Evolutionary conservation across 2,888 invertebrate genomes (phyloP).

Genomic region (Microdon myrmicae): DNA sequence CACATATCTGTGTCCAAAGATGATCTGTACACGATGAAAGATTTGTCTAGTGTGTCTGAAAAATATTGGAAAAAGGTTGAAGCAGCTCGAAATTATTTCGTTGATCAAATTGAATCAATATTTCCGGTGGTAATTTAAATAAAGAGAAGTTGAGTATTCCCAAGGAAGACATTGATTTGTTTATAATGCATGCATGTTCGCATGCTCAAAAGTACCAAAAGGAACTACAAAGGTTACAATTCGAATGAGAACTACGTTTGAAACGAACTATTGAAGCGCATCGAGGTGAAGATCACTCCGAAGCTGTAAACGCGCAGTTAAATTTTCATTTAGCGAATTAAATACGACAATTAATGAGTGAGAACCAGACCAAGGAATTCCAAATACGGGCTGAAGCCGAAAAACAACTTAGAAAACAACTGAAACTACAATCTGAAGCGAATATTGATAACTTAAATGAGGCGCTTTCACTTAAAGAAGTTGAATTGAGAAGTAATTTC

Average conservation of each 20-base stretch:
- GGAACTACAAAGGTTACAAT: slow-evolving; percentile 78
- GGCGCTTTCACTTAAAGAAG: slow-evolving; percentile 71
- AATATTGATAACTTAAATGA: slow-evolving; percentile 85
- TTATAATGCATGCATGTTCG: slow-evolving; percentile 81
- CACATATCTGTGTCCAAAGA: slow-evolving; percentile 73
- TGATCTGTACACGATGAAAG: slow-evolving; percentile 70
- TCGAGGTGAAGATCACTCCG: slow-evolving; percentile 70
- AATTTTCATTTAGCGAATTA: slow-evolving; percentile 78
- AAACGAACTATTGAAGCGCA: slow-evolving; percentile 74
- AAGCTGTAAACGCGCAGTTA: slow-evolving; percentile 70
- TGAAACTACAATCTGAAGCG: slow-evolving; percentile 86
- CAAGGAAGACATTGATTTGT: slow-evolving; percentile 77
- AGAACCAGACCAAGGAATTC: slow-evolving; percentile 76
- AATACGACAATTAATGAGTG: slow-evolving; percentile 73
- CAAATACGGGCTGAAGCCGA: slow-evolving; percentile 76
- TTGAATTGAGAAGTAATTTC: slow-evolving; percentile 69
- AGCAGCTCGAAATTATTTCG: slow-evolving; percentile 71
- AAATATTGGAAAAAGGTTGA: slow-evolving; percentile 86
- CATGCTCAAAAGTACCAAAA: slow-evolving; percentile 81
- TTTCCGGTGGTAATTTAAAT: slow-evolving; percentile 78
- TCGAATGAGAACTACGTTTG: slow-evolving; percentile 72
- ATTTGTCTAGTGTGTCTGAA: slow-evolving; percentile 74
- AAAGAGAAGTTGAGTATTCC: slow-evolving; percentile 73
- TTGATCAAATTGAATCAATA: slow-evolving; percentile 75
- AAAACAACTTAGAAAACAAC: slow-evolving; percentile 77